Evolutionary conservation across 1,140 invertebrate species (phyloP), one percentile per base, ranked within the genome.

Genomic region (Drosophila ohnishii): DNA sequence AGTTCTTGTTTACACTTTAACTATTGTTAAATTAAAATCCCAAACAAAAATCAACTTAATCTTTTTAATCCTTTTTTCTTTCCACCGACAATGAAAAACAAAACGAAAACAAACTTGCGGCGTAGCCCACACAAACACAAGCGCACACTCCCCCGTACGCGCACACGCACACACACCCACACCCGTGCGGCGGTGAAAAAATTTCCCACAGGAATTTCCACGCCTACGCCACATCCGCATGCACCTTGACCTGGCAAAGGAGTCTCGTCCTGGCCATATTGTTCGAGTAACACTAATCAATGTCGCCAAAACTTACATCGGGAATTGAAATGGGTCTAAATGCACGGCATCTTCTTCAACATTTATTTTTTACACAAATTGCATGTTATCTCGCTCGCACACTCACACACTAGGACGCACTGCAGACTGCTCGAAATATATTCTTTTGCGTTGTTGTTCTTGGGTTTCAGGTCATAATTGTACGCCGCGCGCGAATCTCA

Each of bases 141-240:
- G 32, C 51, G 39, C 35, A 19, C 63, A 69, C 34, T 19, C 30
- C 28, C 48, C 30, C 50, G 50, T 22, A 47, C 34, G 47, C 34
- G 39, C 66, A 69, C 35, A 47, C 64, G 8, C 65, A 39, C 55
- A 44, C 64, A 71, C 65, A 71, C 35, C 56, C 61, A 48, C 67
- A 70, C 30, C 65, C 22, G 42, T 32, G 28, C 51, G 62, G 37
- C 16, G 37, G 35, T 67, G 65, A 71, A 70, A 53, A 71, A 71
- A 70, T 71, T 47, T 66, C 67, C 53, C 67, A 71, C 67, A 71
- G 65, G 67, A 71, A 71, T 71, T 71, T 71, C 67, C 67, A 71
- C 65, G 67, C 67, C 67, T 71, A 71, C 67, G 51, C 45, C 61
- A 65, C 42, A 65, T 45, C 28, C 42, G 25, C 63, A 66, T 66